Conservation (phyloP, 64 coral and sea anemone genomes). For the Hydrozoanthus tunicans region DNA sequence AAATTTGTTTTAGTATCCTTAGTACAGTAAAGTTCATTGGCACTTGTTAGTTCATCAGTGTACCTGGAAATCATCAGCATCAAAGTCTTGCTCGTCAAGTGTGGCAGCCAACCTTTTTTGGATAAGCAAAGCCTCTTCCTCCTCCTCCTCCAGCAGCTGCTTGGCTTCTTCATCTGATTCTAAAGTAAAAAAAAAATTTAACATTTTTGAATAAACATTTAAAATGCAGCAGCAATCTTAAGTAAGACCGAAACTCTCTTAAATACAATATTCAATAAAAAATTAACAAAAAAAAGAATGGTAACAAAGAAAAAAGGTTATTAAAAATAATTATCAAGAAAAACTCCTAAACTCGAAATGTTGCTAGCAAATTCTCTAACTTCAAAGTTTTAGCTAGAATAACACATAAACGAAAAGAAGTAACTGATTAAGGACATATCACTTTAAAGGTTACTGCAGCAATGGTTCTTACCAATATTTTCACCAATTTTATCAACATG, state of each 20-base stretch:
- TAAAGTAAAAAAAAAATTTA: not conserved
- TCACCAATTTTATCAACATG: conserved; percentile 52
- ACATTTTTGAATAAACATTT: not conserved
- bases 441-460: not conserved
- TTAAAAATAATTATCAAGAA: no score
- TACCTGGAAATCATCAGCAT: conserved; percentile 33
- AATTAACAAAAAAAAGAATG: no score
- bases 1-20: not conserved
- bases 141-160: conserved; percentile 48
- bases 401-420: not conserved
- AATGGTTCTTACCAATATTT: conserved; percentile 33
- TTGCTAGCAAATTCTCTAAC: no score
- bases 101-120: conserved; percentile 39
- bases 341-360: no score
- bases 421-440: not conserved
- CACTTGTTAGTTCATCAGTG: not conserved
- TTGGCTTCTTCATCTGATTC: conserved; percentile 59
- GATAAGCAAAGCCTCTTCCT: conserved; percentile 41
- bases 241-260: not conserved
- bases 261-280: no score
- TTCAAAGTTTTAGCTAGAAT: no score
- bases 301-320: no score
- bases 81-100: conserved; percentile 46
- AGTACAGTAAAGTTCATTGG: not conserved
- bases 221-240: not conserved